Base-by-base conservation (phyloP, 2,888 invertebrate genomes). In the Hedya salicella region DNA sequence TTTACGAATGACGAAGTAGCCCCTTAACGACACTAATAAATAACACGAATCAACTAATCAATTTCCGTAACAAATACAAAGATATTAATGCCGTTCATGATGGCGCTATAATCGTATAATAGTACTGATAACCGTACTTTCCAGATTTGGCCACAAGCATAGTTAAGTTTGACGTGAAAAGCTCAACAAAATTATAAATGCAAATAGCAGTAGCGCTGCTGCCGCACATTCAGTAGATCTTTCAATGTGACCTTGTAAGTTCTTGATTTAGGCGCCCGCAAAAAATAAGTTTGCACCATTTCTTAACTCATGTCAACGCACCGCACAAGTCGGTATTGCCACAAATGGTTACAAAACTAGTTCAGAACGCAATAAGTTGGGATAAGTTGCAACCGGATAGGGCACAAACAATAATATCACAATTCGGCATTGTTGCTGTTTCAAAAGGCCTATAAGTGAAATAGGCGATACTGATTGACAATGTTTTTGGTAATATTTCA, bases 391-490 rank as follows among this genome's bases (percentile, higher is more conserved):
- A 50, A 44, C 50, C 19, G n/a, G 52, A 17, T 36, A 49, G 57
- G 64, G 25, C 50, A 44, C 64, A 64, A 59, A 64, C 64, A 64
- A 64, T 64, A 57, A 62, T 53, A 64, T 59, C 59, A 64, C 59
- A 50, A 50, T 50, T 50, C 17, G 49, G 19, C 44, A 52, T 64
- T 59, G 59, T 64, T 8, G 50, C 13, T 0, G 52, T 59, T 64
- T 36, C 50, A 32, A 59, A 44, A 64, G n/a, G 40, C 48, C 48
- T 52, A 17, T 59, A 42, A 30, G 4, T 5, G 14, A 36, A 61
- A 53, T 9, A 13, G 17, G 6, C 8, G 17, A 17, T 16, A 52
- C 36, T 36, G 36, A 36, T 53, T 53, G 19, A 19, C 52, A 39
- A 19, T 53, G 4, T 53, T 16, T 17, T 36, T 36, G 36, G 36